Conservation (phyloP, 2,797 vertebrate species). For the Sebastes hubbsi region DNA sequence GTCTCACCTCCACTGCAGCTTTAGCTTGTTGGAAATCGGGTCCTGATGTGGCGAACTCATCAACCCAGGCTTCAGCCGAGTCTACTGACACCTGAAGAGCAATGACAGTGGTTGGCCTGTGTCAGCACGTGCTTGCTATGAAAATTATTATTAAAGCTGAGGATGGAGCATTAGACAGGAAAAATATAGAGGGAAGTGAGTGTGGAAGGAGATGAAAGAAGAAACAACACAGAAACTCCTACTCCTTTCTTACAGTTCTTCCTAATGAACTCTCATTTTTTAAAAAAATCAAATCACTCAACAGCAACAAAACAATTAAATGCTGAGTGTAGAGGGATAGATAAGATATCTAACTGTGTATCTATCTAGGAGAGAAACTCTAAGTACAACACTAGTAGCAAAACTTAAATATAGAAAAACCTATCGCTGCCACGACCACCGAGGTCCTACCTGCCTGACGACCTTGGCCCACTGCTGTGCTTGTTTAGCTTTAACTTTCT, state of each 20-base stretch:
- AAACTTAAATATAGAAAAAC: slow-evolving; percentile 10
- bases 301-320: slow-evolving; percentile 5
- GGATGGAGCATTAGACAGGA: slow-evolving; percentile 22
- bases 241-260: background rate
- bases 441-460: slow-evolving; percentile 94
- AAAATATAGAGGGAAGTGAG: slow-evolving; percentile 50
- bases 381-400: background rate
- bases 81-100: slow-evolving; percentile 86
- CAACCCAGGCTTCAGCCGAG: slow-evolving; percentile 96
- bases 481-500: slow-evolving; percentile 89
- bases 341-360: background rate
- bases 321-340: background rate
- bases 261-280: background rate
- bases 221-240: slow-evolving; percentile 30
- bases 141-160: slow-evolving; percentile 5
- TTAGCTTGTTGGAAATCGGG: slow-evolving; percentile 96
- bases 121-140: background rate
- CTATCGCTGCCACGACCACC: slow-evolving; percentile 57
- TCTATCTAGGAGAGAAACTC: slow-evolving; percentile 9
- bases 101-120: slow-evolving; percentile 26
- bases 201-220: slow-evolving; percentile 57
- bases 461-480: slow-evolving; percentile 95
- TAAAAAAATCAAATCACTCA: background rate
- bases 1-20: slow-evolving; percentile 94
- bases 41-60: slow-evolving; percentile 89